A percentile compares a stretch with the other conserved stretches of the same genome.
Evolutionary conservation across 2,888 invertebrate species (phyloP).

Genomic region (Loripinus fragilis): DNA sequence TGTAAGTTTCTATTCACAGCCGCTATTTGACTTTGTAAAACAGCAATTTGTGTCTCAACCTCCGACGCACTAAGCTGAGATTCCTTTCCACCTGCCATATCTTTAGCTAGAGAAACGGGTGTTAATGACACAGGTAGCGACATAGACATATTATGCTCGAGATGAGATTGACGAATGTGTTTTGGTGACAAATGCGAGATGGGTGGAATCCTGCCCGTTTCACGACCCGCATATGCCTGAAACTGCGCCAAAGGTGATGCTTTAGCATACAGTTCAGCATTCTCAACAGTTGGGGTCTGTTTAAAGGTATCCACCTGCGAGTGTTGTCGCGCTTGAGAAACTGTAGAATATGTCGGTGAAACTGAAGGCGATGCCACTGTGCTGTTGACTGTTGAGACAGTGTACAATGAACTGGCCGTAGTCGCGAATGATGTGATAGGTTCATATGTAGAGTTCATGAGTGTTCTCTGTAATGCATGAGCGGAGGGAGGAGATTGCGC

Average conservation of each 20-base stretch:
- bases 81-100: slow-evolving; percentile 37
- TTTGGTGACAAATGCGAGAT: slow-evolving; percentile 61
- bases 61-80: slow-evolving; percentile 56
- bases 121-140: slow-evolving; percentile 55
- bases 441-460: slow-evolving; percentile 45
- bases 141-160: slow-evolving; percentile 56
- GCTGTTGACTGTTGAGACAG: slow-evolving; percentile 54
- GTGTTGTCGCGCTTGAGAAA: slow-evolving; percentile 42
- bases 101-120: slow-evolving; percentile 26
- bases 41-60: slow-evolving; percentile 59
- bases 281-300: slow-evolving; percentile 45
- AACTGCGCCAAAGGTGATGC: slow-evolving; percentile 47
- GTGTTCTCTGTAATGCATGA: not conserved
- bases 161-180: slow-evolving; percentile 59
- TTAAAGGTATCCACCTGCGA: slow-evolving; percentile 48
- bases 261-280: slow-evolving; percentile 51
- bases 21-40: slow-evolving; percentile 58
- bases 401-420: slow-evolving; percentile 48
- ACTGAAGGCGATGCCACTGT: slow-evolving; percentile 55
- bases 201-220: slow-evolving; percentile 54
- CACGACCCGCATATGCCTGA: slow-evolving; percentile 31
- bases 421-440: slow-evolving; percentile 50
- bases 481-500: slow-evolving; percentile 32
- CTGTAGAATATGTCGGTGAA: slow-evolving; percentile 48
- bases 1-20: slow-evolving; percentile 57